A percentile compares a stretch with the other conserved stretches of the same genome.
These are phyloP conservation scores for Lycaena phlaeas DNA, from an alignment of 2,888 invertebrate species.

Conservation along the genomic window DNA sequence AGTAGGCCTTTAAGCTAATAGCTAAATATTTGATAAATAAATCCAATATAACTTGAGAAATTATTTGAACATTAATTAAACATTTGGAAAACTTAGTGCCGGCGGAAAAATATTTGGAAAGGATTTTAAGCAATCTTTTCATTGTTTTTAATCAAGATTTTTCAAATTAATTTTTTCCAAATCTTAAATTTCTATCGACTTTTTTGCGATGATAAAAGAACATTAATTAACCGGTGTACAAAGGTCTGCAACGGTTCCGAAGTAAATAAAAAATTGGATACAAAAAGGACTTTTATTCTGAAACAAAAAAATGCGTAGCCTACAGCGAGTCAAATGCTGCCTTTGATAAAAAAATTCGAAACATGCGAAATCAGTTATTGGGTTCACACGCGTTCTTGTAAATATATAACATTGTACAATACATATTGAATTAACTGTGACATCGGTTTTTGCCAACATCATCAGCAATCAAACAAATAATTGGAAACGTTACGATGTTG, in stretches of 20 bases:
- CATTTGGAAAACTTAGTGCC: constrained; percentile 8
- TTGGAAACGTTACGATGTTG: no score
- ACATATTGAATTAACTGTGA: background rate
- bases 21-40: background rate
- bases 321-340: background rate
- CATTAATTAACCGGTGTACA: background rate
- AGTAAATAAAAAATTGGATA: background rate
- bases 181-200: no score
- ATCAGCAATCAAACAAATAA: no score
- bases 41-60: constrained; percentile 1
- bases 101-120: background rate
- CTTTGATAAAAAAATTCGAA: constrained; percentile 6
- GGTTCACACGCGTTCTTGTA: background rate
- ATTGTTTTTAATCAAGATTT: background rate
- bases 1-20: no score
- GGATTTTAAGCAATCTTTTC: background rate
- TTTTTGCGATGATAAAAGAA: no score
- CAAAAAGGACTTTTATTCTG: background rate
- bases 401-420: background rate
- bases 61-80: constrained; percentile 9
- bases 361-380: background rate
- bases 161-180: background rate
- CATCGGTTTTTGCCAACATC: no score
- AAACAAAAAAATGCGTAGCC: background rate
- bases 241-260: no score